Percentiles rank a stretch among this genome's conserved stretches.
Conservation (phyloP, 2,113 vertebrate genomes). For the Pluvianellus socialis region DNA sequence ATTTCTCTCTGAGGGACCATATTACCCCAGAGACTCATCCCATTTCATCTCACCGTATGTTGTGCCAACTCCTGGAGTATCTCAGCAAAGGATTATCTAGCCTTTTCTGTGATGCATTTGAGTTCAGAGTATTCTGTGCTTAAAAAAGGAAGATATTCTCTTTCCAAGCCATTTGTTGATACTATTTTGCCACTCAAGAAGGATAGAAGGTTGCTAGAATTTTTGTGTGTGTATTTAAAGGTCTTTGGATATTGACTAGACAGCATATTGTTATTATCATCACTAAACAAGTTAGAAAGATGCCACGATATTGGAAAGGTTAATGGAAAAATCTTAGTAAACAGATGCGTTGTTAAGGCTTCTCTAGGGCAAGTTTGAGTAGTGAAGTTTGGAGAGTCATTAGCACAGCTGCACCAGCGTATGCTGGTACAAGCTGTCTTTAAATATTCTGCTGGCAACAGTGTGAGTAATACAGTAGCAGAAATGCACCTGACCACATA, state of each 20-base stretch:
- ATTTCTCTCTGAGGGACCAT: background rate
- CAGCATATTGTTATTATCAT: background rate
- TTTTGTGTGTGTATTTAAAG: background rate
- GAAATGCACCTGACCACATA: conserved; percentile 44
- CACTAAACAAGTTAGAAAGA: background rate
- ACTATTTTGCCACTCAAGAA: background rate
- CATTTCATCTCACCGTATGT: background rate
- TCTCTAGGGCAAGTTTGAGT: conserved; percentile 48
- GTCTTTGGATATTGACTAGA: background rate
- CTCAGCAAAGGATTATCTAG: background rate
- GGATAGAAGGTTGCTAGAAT: background rate
- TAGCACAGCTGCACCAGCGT: conserved; percentile 14
- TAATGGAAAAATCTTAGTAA: conserved; percentile 12
- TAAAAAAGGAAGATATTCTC: background rate
- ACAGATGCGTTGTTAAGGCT: conserved; percentile 30
- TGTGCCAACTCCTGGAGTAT: background rate
- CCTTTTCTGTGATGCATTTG: background rate
- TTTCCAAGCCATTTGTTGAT: background rate
- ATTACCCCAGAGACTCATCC: background rate
- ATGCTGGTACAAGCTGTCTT: conserved; percentile 5
- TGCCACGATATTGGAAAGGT: background rate
- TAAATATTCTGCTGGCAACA: conserved; percentile 42
- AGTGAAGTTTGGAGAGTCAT: conserved; percentile 43
- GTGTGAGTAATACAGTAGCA: conserved; percentile 35
- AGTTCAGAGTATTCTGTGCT: background rate